A percentile compares a stretch with the other conserved stretches of the same genome.
These are phyloP conservation scores for Torymus aiolomorphi DNA, from an alignment of 2,888 invertebrate species.

Conservation along the genomic window DNA sequence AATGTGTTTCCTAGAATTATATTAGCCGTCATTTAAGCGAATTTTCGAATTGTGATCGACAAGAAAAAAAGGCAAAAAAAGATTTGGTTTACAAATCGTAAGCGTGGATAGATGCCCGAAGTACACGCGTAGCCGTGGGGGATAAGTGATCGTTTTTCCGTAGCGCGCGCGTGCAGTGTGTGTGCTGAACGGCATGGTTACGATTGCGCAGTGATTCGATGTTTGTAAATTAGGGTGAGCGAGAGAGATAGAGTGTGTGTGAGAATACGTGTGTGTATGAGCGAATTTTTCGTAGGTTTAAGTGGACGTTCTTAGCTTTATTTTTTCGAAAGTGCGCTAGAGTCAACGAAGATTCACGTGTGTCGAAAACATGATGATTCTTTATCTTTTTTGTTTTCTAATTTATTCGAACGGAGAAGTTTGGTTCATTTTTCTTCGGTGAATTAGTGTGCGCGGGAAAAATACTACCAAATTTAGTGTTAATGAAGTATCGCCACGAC, in stretches of 20 bases:
- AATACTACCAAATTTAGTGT: constrained; percentile 43
- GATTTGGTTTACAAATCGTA: too few relatives aligned
- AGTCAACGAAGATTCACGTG: constrained; percentile 43
- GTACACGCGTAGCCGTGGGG: too few relatives aligned
- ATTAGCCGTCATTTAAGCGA: too few relatives aligned
- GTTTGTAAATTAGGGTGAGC: too few relatives aligned
- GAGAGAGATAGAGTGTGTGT: not conserved
- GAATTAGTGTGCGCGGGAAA: not conserved
- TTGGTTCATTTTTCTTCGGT: not conserved
- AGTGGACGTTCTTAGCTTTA: constrained; percentile 43
- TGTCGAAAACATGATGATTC: not conserved
- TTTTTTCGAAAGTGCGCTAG: constrained; percentile 24
- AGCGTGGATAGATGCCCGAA: too few relatives aligned
- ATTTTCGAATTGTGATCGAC: too few relatives aligned
- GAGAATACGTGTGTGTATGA: not conserved
- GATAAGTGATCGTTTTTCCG: too few relatives aligned
- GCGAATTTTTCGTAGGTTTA: constrained; percentile 30
- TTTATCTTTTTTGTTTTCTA: constrained; percentile 8
- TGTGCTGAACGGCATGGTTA: too few relatives aligned
- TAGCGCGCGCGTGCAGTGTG: too few relatives aligned
- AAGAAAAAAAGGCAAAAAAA: too few relatives aligned
- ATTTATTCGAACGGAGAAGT: constrained; percentile 3
- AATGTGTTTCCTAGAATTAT: too few relatives aligned
- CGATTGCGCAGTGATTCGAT: too few relatives aligned
- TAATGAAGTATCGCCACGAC: not conserved